These are phyloP conservation scores for Engraulis encrasicolus DNA, from an alignment of 2,113 vertebrate species.

Conservation along the genomic window DNA sequence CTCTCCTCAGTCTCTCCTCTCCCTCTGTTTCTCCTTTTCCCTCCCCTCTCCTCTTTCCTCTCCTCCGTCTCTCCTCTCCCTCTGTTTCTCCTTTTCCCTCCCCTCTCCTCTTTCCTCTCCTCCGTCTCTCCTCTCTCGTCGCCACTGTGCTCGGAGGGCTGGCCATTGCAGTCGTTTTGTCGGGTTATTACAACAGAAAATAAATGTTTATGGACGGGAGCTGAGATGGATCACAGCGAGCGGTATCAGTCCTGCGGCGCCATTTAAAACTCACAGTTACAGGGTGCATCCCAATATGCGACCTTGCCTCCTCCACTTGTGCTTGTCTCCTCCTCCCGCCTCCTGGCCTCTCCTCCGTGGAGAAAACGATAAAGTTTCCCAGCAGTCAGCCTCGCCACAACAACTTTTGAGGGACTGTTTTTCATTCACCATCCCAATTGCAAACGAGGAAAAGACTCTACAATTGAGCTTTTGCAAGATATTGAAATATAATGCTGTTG, in stretches of 20 bases:
- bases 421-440: no score
- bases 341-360: no score
- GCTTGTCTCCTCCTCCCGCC: no score
- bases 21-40: neutral
- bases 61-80: neutral
- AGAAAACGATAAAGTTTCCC: no score
- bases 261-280: neutral
- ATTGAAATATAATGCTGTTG: no score
- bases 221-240: neutral
- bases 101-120: neutral
- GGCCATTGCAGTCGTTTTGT: neutral
- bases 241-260: neutral
- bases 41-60: neutral
- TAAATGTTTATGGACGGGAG: neutral
- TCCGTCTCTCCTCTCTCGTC: slow-evolving; percentile 12
- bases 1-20: neutral
- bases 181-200: neutral
- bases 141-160: no score
- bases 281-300: no score
- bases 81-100: neutral
- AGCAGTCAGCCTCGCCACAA: no score
- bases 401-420: no score
- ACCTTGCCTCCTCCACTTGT: no score
- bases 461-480: no score
- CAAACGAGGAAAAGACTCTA: no score